A percentile compares a stretch with the other conserved stretches of the same genome.
Evolutionary conservation across 2,797 vertebrate genomes (phyloP).

Genomic region (Eremophila alpestris): DNA sequence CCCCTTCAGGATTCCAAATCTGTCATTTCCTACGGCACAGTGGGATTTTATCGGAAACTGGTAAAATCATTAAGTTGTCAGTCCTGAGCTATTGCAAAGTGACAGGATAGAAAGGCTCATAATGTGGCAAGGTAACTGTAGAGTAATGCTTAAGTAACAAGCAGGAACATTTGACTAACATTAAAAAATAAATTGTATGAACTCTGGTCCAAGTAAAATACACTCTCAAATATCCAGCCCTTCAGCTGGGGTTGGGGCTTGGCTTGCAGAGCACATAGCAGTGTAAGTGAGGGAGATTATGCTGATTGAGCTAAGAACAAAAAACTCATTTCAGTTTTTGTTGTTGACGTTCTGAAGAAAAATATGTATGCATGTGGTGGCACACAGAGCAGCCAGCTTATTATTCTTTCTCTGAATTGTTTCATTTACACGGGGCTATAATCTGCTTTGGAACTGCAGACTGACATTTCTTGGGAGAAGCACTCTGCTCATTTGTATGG

Average conservation of each 20-base stretch:
- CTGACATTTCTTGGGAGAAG: not conserved
- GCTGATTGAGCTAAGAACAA: slow-evolving; percentile 50
- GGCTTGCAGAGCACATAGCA: slow-evolving; percentile 62
- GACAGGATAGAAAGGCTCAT: slow-evolving; percentile 78
- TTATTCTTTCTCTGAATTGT: slow-evolving; percentile 54
- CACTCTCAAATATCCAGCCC: slow-evolving; percentile 64
- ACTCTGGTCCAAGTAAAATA: slow-evolving; percentile 70
- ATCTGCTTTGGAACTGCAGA: slow-evolving; percentile 24
- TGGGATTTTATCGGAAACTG: slow-evolving; percentile 84
- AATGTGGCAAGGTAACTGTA: slow-evolving; percentile 53
- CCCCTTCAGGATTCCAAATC: slow-evolving; percentile 80
- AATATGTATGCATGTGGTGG: slow-evolving; percentile 13
- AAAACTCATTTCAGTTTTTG: slow-evolving; percentile 41
- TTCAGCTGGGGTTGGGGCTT: slow-evolving; percentile 62
- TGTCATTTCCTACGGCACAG: slow-evolving; percentile 79
- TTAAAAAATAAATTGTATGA: slow-evolving; percentile 64
- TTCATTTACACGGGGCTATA: slow-evolving; percentile 20
- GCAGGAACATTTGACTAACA: slow-evolving; percentile 60
- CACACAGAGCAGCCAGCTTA: slow-evolving; percentile 26
- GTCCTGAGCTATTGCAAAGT: slow-evolving; percentile 80
- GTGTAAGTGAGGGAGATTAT: slow-evolving; percentile 42
- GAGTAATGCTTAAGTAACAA: slow-evolving; percentile 68
- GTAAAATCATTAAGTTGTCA: slow-evolving; percentile 88
- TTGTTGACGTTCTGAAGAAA: slow-evolving; percentile 30
- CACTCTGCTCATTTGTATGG: slow-evolving; percentile 10